Evolutionary conservation across 2,888 invertebrate species (phyloP).

Genomic region (Melinaea marsaeus): DNA sequence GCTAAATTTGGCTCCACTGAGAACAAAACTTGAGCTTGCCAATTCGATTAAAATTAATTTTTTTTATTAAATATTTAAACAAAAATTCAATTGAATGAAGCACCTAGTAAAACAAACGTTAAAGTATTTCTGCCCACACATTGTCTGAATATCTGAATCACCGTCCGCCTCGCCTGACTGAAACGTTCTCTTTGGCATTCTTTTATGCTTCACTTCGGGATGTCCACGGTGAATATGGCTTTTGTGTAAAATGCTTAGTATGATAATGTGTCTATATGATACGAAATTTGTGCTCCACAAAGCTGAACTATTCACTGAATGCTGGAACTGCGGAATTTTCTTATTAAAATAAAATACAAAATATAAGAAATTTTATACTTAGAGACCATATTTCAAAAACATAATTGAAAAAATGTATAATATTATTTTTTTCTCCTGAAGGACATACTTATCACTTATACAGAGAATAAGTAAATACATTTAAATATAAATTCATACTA

Average conservation of each 20-base stretch:
- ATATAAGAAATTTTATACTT: too few relatives aligned
- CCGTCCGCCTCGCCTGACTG: slow-evolving; percentile 10
- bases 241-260: slow-evolving; percentile 7
- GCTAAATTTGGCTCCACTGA: too few relatives aligned
- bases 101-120: not conserved
- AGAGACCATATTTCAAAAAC: too few relatives aligned
- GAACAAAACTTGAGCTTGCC: too few relatives aligned
- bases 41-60: not conserved
- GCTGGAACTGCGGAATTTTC: not conserved
- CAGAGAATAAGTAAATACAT: too few relatives aligned
- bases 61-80: not conserved
- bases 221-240: slow-evolving; percentile 2
- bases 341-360: not conserved
- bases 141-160: slow-evolving; percentile 6
- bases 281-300: not conserved
- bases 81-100: not conserved
- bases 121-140: not conserved
- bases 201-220: slow-evolving; percentile 11
- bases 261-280: slow-evolving; percentile 6
- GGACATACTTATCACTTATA: too few relatives aligned
- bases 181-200: slow-evolving; percentile 14
- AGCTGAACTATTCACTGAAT: slow-evolving; percentile 2
- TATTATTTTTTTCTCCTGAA: too few relatives aligned
- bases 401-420: too few relatives aligned
- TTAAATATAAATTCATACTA: too few relatives aligned